A percentile compares a stretch with the other conserved stretches of the same genome.
Conservation (phyloP, 2,113 vertebrate species). For the Ginglymostoma cirratum region DNA sequence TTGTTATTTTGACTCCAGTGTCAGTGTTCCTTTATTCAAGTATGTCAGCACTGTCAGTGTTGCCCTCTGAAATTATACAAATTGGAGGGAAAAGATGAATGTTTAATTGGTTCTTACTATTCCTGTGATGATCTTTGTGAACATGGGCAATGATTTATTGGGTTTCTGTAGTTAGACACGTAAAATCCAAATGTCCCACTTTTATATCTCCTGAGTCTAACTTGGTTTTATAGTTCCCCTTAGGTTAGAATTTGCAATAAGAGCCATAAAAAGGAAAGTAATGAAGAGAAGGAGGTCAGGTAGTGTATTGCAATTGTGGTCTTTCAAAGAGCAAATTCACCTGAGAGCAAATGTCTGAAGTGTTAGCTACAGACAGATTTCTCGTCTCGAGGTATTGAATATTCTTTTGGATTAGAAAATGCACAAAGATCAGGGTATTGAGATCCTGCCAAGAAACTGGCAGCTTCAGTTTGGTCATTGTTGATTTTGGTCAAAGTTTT, state of each 20-base stretch:
- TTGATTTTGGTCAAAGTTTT: background rate
- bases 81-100: background rate
- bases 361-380: background rate
- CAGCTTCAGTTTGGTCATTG: background rate
- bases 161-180: background rate
- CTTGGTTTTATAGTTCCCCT: slow-evolving; percentile 3
- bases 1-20: background rate
- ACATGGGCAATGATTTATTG: slow-evolving; percentile 1
- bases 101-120: slow-evolving; percentile 14
- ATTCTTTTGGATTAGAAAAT: background rate
- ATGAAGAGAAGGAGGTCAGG: background rate
- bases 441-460: background rate
- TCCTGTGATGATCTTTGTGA: background rate
- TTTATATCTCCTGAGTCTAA: background rate
- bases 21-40: background rate
- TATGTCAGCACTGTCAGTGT: background rate
- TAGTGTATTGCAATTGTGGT: slow-evolving; percentile 19
- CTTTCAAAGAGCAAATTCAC: slow-evolving; percentile 22
- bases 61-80: background rate
- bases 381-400: background rate
- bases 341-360: slow-evolving; percentile 10
- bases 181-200: slow-evolving; percentile 26
- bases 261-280: background rate
- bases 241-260: slow-evolving; percentile 21
- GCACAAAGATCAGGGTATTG: background rate